Evolutionary conservation across 2,797 vertebrate genomes (phyloP).

Genomic region (Columba guinea): DNA sequence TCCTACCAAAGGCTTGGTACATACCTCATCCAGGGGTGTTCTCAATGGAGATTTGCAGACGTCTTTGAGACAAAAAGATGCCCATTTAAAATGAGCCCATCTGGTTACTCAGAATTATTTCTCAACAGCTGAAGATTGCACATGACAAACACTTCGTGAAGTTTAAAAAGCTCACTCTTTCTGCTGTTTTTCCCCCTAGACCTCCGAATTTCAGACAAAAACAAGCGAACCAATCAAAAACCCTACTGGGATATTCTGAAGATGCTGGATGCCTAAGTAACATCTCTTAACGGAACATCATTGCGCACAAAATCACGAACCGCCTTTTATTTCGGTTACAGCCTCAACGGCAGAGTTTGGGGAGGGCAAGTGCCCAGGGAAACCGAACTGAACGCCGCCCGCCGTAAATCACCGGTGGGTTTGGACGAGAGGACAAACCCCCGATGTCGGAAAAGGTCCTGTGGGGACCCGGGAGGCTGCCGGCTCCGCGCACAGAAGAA

Average conservation of each 20-base stretch:
- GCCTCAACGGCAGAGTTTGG: conserved; percentile 47
- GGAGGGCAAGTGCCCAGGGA: background rate
- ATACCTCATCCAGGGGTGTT: conserved; percentile 72
- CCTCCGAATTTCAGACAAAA: conserved; percentile 25
- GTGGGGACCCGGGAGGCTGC: conserved; percentile 61
- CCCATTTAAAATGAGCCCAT: conserved; percentile 63
- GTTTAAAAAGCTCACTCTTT: conserved; percentile 46
- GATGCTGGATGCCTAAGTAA: background rate
- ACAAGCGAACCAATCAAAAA: background rate
- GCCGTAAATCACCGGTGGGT: conserved; percentile 48
- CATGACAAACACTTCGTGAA: conserved; percentile 17
- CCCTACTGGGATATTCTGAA: conserved; percentile 5
- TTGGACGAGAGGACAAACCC: conserved; percentile 59
- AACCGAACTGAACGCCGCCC: conserved; percentile 18
- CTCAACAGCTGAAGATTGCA: conserved; percentile 60
- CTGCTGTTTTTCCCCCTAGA: background rate
- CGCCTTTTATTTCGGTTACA: conserved; percentile 49
- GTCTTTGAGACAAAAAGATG: conserved; percentile 76
- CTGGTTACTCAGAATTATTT: conserved; percentile 38
- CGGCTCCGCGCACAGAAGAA: conserved; percentile 66
- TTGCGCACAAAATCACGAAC: background rate
- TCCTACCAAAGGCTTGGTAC: conserved; percentile 55
- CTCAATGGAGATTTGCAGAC: conserved; percentile 58
- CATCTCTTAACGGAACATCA: background rate
- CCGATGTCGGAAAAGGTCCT: conserved; percentile 70